Percentiles rank a stretch among this genome's conserved stretches.
Evolutionary conservation across 92 coral and sea anemone species (phyloP).

Genomic region (Bergia puertoricense): DNA sequence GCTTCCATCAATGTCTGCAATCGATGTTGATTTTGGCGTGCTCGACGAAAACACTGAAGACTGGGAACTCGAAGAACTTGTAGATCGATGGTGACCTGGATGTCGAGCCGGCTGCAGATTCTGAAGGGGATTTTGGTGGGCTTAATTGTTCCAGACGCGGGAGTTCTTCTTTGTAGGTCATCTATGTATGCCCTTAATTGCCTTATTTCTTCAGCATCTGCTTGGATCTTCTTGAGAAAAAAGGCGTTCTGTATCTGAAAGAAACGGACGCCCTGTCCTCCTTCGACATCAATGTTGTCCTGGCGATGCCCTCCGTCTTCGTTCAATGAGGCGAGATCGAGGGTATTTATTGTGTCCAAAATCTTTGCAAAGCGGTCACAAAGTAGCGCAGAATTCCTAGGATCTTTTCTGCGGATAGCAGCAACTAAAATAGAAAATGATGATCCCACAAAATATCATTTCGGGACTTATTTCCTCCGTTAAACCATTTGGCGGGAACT

Average conservation of each 20-base stretch:
- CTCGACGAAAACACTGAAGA: no score
- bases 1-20: no score
- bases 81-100: neutral
- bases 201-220: neutral
- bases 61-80: no score
- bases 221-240: no score
- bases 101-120: slow-evolving; percentile 7
- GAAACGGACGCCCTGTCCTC: neutral
- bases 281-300: neutral
- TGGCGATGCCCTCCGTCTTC: neutral
- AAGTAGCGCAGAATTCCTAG: neutral
- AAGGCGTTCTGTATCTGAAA: neutral
- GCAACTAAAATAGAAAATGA: neutral
- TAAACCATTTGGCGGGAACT: neutral
- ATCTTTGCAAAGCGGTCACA: neutral
- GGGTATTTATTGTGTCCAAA: no score
- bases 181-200: neutral
- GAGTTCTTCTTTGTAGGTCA: neutral
- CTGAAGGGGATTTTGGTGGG: neutral
- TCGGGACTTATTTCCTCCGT: neutral
- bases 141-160: neutral
- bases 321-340: no score
- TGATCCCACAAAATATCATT: neutral
- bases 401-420: no score
- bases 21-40: no score